Evolutionary conservation across 2,888 invertebrate genomes (phyloP).

Genomic region (Agrotis segetum): DNA sequence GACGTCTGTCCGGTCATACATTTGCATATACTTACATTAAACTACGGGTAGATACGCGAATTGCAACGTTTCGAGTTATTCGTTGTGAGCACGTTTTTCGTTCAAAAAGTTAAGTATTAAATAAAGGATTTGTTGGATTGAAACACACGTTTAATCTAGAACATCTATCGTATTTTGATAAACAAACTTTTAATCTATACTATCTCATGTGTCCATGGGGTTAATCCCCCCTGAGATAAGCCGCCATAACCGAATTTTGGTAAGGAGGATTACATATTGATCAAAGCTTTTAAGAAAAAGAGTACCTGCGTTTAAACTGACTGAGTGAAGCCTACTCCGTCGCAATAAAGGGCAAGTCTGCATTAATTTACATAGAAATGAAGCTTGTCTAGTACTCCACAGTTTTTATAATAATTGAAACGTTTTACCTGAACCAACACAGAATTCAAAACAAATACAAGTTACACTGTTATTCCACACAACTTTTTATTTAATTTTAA

Average conservation of each 20-base stretch:
- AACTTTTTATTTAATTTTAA: neutral
- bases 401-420: slow-evolving; percentile 25
- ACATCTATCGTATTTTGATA: neutral
- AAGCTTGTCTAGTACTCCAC: slow-evolving; percentile 9
- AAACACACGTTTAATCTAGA: neutral
- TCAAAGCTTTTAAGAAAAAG: neutral
- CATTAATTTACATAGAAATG: slow-evolving; percentile 33
- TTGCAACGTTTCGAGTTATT: slow-evolving; percentile 59
- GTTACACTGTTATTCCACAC: neutral
- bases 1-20: slow-evolving; percentile 78
- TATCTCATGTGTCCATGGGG: neutral
- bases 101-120: slow-evolving; percentile 4
- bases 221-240: neutral
- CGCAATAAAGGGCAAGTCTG: slow-evolving; percentile 2
- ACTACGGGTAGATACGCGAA: slow-evolving; percentile 70
- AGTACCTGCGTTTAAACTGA: neutral
- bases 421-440: slow-evolving; percentile 35
- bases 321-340: neutral
- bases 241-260: neutral
- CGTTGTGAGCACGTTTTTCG: slow-evolving; percentile 18
- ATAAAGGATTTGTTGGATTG: neutral
- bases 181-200: neutral
- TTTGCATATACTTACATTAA: slow-evolving; percentile 79
- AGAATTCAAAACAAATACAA: slow-evolving; percentile 2
- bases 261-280: no score